phyloP scores from a whole-genome alignment of 1,140 invertebrate species.

The Drosophila auraria region DNA sequence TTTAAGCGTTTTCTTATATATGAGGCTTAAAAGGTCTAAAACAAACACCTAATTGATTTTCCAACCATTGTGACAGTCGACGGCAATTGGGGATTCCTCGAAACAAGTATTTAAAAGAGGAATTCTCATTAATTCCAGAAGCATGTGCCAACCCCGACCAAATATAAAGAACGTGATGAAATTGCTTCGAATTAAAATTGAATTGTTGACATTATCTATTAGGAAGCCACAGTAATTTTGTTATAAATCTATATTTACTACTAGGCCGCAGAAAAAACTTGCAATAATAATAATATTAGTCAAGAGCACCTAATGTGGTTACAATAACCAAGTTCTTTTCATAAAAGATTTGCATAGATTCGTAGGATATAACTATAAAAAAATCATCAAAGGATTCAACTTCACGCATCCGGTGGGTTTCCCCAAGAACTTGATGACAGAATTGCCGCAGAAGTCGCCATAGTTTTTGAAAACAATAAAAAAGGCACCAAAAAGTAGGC shows the following conservation, averaged over 20 bases:
- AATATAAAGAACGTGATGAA: not conserved
- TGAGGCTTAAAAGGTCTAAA: not conserved
- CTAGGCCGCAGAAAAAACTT: too few species aligned
- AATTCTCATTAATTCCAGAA: not conserved
- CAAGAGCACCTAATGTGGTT: too few species aligned
- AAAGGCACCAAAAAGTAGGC: too few species aligned
- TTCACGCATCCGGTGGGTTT: too few species aligned
- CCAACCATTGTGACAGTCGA: not conserved
- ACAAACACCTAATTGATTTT: not conserved
- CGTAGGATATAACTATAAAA: too few species aligned
- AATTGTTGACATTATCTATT: not conserved
- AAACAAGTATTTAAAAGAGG: conserved; percentile 9
- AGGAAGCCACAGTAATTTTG: not conserved
- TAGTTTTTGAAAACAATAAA: too few species aligned
- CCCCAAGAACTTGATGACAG: too few species aligned
- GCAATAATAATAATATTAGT: too few species aligned
- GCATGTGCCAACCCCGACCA: not conserved
- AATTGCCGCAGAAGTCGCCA: too few species aligned
- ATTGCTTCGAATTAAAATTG: not conserved
- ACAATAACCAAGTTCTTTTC: too few species aligned
- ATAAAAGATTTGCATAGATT: too few species aligned
- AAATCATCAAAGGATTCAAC: too few species aligned
- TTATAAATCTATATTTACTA: not conserved
- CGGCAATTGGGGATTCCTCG: conserved; percentile 6
- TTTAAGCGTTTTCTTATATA: not conserved